phyloP scores from a whole-genome alignment of 2,113 vertebrate species.

The Poecile atricapillus region DNA sequence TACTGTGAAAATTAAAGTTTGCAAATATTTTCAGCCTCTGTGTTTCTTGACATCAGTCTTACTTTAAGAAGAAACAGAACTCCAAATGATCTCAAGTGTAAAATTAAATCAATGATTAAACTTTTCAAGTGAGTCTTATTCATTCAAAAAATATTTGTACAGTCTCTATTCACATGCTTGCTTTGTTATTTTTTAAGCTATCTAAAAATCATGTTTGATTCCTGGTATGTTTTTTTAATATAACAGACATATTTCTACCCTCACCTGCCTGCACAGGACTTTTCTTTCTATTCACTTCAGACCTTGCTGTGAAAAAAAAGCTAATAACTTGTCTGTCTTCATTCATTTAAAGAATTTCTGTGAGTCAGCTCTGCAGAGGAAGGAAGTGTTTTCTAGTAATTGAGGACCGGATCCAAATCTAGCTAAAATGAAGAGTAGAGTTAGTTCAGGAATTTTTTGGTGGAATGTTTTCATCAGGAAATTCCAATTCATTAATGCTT shows the following conservation, averaged over 20 bases:
- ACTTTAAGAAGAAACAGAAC: background rate
- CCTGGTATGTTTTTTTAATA: background rate
- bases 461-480: conserved; percentile 13
- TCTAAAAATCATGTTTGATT: background rate
- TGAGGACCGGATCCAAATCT: background rate
- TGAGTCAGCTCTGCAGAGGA: background rate
- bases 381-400: conserved; percentile 18
- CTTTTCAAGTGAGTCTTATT: background rate
- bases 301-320: background rate
- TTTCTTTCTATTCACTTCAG: background rate
- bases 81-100: background rate
- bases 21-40: background rate
- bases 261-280: background rate
- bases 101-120: conserved; percentile 1
- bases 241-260: background rate
- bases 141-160: conserved; percentile 21
- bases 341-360: background rate
- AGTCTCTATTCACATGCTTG: background rate
- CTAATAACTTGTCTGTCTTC: background rate
- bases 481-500: conserved; percentile 19
- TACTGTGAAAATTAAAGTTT: background rate
- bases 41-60: background rate
- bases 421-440: background rate
- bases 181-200: background rate
- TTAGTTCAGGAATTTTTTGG: background rate